Percentiles rank a stretch among this genome's conserved stretches.
Evolutionary conservation across 2,113 vertebrate species (phyloP).

Genomic region (Trichechus manatus): DNA sequence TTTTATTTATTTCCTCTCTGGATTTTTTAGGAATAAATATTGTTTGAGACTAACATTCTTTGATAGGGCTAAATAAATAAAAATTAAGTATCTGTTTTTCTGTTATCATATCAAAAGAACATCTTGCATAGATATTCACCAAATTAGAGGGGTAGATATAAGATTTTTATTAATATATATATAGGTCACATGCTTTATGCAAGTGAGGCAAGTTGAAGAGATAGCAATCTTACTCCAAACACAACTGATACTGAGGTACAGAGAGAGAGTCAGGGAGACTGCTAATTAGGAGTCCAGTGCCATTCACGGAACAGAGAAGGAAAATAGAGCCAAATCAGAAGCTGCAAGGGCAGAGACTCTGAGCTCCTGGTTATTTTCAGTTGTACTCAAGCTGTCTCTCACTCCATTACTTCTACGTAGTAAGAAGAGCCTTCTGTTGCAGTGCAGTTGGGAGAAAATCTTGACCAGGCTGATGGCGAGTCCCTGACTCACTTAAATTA

Average conservation of each 20-base stretch:
- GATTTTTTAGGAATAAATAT: not conserved
- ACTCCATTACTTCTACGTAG: rapidly evolving
- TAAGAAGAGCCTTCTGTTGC: rapidly evolving
- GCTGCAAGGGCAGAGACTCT: not conserved
- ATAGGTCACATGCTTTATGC: not conserved
- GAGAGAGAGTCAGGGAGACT: not conserved
- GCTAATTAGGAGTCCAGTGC: not conserved
- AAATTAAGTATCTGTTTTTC: not conserved
- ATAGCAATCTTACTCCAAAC: not conserved
- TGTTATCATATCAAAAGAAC: not conserved
- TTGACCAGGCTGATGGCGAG: rapidly evolving
- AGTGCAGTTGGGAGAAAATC: rapidly evolving
- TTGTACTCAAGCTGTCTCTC: not conserved
- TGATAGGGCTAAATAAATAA: not conserved
- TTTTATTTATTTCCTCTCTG: not conserved
- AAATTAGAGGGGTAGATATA: not conserved
- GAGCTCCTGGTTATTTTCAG: not conserved
- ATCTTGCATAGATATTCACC: not conserved
- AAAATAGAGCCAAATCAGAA: not conserved
- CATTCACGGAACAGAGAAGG: rapidly evolving
- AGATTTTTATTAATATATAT: not conserved
- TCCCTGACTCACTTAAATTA: not conserved
- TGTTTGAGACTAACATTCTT: not conserved
- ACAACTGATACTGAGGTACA: rapidly evolving
- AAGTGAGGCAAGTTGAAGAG: not conserved